Percentiles rank a stretch among this genome's conserved stretches.
Evolutionary conservation across 2,797 vertebrate genomes (phyloP).

Genomic region (Anomalospiza imberbis): DNA sequence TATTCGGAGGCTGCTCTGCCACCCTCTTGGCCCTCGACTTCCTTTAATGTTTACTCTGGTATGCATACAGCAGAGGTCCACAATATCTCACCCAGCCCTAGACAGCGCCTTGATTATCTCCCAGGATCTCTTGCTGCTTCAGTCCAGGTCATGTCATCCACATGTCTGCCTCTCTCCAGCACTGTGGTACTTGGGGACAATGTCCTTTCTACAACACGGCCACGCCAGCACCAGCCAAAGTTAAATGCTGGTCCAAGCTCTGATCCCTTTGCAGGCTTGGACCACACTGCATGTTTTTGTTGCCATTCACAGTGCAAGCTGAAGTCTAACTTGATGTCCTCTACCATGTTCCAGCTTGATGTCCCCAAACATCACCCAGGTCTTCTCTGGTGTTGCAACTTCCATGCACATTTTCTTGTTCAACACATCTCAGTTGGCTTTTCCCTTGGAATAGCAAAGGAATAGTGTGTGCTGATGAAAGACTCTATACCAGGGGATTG

Average conservation of each 20-base stretch:
- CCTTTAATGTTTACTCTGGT: background rate
- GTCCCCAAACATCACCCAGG: background rate
- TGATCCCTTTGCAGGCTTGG: background rate
- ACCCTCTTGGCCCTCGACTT: background rate
- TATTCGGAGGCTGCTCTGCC: background rate
- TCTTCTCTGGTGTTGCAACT: background rate
- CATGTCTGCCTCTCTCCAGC: background rate
- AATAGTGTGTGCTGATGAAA: background rate
- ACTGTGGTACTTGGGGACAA: background rate
- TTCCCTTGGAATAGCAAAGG: background rate
- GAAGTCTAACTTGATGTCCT: background rate
- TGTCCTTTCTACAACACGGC: accelerated
- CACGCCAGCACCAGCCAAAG: background rate
- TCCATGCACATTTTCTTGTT: background rate
- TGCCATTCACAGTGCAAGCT: background rate
- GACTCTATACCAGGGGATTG: background rate
- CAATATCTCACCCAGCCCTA: background rate
- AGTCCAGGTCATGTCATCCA: background rate
- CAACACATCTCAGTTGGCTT: accelerated
- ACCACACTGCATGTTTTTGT: background rate
- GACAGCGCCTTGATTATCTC: background rate
- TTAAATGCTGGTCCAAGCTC: background rate
- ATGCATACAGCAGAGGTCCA: background rate
- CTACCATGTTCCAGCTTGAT: background rate
- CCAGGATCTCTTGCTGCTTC: background rate